Evolutionary conservation across 2,113 vertebrate genomes (phyloP), one percentile per base, ranked within the genome.

Genomic region (Tragelaphus buxtoni): DNA sequence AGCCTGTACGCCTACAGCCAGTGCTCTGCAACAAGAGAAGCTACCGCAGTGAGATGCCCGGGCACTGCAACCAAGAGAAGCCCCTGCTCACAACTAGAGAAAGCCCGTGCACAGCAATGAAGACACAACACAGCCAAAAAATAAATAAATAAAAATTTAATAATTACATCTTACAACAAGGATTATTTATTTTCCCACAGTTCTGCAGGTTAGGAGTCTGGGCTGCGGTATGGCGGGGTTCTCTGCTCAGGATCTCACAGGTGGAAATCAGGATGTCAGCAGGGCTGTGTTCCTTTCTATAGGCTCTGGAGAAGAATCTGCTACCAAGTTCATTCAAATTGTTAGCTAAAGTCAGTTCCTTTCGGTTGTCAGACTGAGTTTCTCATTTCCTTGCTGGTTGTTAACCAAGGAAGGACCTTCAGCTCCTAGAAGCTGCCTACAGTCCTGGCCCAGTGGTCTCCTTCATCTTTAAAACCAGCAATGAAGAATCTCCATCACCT

Each of bases 191-290:
- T n/a, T 79, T 17, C 26, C 61, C 53, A 63, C 39, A 63, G 61
- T 18, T 81, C 72, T 18, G n/a, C 35, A 49, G 6, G 80, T 47
- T 22, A 12, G 69, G 49, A 93, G 35, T 86, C 16, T n/a, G 7
- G 30, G 11, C 39, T n/a, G 24, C 0, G 0, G 22, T 12, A 6
- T 4, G 60, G 80, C 7, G 0, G 8, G 14, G n/a, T 49, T 69
- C 69, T n/a, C 58, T 42, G 86, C 32, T n/a, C 26, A 24, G 60
- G 84, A 14, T 61, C 42, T 87, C 95, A 69, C 10, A 24, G 18
- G 32, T 5, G 72, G n/a, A 69, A 63, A 85, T 74, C 30, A 82
- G 61, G 74, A 16, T 63, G 14, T 76, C 26, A 49, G 30, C 80
- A 86, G 24, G 69, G 11, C 32, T 69, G 5, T 22, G 7, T 5